Evolutionary conservation across 2,797 vertebrate genomes (phyloP), one percentile per base, ranked within the genome.

Genomic region (Octomys mimax): DNA sequence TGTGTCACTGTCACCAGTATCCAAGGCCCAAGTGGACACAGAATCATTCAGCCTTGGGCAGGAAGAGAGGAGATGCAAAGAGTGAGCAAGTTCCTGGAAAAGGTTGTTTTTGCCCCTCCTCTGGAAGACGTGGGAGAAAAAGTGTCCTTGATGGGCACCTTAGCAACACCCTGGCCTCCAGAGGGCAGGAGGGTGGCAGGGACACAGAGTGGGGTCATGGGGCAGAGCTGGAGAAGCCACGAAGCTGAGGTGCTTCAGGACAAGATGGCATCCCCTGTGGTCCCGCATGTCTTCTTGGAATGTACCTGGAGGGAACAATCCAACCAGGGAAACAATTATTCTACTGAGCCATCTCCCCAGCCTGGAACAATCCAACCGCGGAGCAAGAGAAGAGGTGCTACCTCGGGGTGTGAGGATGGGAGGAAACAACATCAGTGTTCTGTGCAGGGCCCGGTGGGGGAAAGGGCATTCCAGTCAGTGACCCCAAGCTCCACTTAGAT

Each of bases 31-130:
- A 2, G 33, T 19, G 52, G 22, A 33, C 61, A 73, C 71, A 19
- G 5, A 4, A 3, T 0, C 0, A 31, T 11, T 59, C 36, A 49
- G 21, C 57, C 26, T 19, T 42, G 46, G 54, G 81, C 75, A 16
- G 70, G 36, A 52, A 46, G 39, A 6, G 12, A 57, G 52, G 52
- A 49, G n/a, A 42, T 33, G 2, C 28, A 13, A 36, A 70, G 6
- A 19, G 14, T 52, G 24, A 57, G 13, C 6, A 59, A 39, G 66
- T 6, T 57, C 61, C 4, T 9, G 49, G 70, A 21, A 21, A 75
- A 59, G 82, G 36, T 61, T 36, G 36, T 18, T 2, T 49, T 54
- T n/a, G 42, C 54, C 36, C 54, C 26, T 22, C 46, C 4, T 52
- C 71, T 5, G 54, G 80, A 84, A 28, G n/a, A 39, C 24, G 3